phyloP scores from a whole-genome alignment of 2,888 invertebrate species.

The Oligia fasciuncula region DNA sequence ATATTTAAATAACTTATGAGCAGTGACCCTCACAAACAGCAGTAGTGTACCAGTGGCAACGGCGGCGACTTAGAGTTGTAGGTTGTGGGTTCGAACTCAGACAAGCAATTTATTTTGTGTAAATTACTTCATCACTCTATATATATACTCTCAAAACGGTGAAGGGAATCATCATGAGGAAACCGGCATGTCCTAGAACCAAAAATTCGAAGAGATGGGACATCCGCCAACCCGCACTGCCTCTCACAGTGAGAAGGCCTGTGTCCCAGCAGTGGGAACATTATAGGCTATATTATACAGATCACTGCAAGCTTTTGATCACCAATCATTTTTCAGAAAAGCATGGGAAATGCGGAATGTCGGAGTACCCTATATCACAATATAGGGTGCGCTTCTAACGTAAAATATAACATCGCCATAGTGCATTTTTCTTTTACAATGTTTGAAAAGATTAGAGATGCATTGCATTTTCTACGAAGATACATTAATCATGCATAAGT shows the following conservation, averaged over 20 bases:
- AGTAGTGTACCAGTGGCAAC: not conserved
- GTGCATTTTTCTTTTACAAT: not conserved
- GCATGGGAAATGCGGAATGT: not conserved
- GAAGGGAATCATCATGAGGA: too few species aligned
- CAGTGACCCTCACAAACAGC: constrained; percentile 18
- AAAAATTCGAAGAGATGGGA: too few species aligned
- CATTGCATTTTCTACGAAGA: constrained; percentile 9
- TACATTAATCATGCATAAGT: not conserved
- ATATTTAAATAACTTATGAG: constrained; percentile 52
- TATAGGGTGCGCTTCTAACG: not conserved
- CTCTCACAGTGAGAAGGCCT: not conserved
- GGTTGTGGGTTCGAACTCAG: not conserved
- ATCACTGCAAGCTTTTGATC: not conserved
- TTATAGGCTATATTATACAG: too few species aligned
- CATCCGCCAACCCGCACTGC: not conserved
- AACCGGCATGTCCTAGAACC: too few species aligned
- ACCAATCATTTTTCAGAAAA: not conserved
- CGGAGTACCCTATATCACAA: not conserved
- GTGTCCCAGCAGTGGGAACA: too few species aligned
- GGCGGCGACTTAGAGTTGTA: not conserved
- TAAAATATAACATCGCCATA: not conserved
- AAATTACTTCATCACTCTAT: not conserved
- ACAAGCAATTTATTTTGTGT: not conserved
- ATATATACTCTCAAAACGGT: not conserved
- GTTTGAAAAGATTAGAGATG: constrained; percentile 4